Evolutionary conservation across 1,140 invertebrate genomes (phyloP).

Genomic region (Hyles vespertilio): DNA sequence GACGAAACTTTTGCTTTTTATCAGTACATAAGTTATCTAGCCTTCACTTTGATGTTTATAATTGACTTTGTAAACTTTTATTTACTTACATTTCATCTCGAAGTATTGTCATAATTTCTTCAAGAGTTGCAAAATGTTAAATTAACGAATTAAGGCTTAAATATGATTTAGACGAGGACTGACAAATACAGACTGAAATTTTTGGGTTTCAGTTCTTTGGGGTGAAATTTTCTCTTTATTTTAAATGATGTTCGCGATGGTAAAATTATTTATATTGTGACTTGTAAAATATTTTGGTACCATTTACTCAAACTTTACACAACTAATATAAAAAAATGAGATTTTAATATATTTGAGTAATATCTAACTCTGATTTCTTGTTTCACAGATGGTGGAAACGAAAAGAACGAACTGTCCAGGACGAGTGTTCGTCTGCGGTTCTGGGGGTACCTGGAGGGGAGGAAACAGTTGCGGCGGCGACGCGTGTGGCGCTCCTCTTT

Average conservation of each 20-base stretch:
- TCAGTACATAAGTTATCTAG: neutral
- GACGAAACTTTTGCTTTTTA: constrained; percentile 5
- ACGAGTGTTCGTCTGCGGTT: constrained; percentile 65
- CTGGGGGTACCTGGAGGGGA: constrained; percentile 57
- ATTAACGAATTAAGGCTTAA: too few relatives aligned
- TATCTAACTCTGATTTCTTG: neutral
- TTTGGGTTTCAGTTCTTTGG: too few relatives aligned
- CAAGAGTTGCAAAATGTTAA: neutral
- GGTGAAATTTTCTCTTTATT: too few relatives aligned
- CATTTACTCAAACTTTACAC: neutral
- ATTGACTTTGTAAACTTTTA: neutral
- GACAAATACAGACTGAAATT: too few relatives aligned
- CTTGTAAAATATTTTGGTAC: too few relatives aligned
- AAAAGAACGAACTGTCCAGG: constrained; percentile 59
- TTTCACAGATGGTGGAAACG: constrained; percentile 68
- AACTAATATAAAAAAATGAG: neutral
- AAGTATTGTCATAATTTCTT: neutral
- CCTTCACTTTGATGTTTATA: constrained; percentile 5
- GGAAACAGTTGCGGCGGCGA: constrained; percentile 58
- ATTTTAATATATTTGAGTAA: neutral
- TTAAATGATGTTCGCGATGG: too few relatives aligned
- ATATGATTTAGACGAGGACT: too few relatives aligned
- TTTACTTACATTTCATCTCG: neutral
- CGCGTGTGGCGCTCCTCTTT: constrained; percentile 62
- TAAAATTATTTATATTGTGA: too few relatives aligned